Base-by-base conservation (phyloP, 1,140 invertebrate species). In the Danaus melanippus region DNA sequence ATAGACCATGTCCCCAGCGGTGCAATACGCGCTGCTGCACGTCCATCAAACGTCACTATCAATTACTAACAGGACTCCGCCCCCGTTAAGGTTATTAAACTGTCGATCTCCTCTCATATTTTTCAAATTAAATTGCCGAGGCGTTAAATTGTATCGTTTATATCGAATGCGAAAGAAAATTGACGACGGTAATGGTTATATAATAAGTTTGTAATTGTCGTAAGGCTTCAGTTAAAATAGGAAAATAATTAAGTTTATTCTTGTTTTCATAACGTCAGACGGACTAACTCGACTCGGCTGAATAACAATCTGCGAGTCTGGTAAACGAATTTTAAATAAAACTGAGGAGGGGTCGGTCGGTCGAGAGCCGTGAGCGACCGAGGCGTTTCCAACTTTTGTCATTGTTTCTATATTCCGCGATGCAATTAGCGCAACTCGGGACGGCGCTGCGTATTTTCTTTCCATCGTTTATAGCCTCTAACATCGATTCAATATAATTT, bases 301-400 rank as follows among this genome's bases (percentile, higher is more conserved):
- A 72, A 76, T 80, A 79, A 83, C 80, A 84, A 86, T 83, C 76
- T 78, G 71, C 73, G 71, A 79, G 65, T 60, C 73, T 65, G 66
- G 78, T 84, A 83, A 84, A 74, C 79, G 78, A 86, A 83, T 86
- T 86, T 85, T 77, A 78, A 84, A 84, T 84, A 84, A 82, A 86
- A 83, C 21, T 32, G 21, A 32, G 21, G 21, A 32, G 21, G 21
- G 21, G 74, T 71, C 69, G 74, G 75, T 66, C 71, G 70, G 77
- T 76, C 63, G 75, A 76, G 77, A 60, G 64, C 59, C 67, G 69
- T 57, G 59, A 68, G 60, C 70, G 71, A 66, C 64, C 67, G 67
- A 71, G 67, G 63, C 72, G 69, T 67, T 58, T 62, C 69, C 52
- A 84, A 84, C 71, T 86, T 84, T 80, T 84, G 79, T 83, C 79